These are phyloP conservation scores for Augochlora pura DNA, from an alignment of 1,140 invertebrate species.

Conservation along the genomic window DNA sequence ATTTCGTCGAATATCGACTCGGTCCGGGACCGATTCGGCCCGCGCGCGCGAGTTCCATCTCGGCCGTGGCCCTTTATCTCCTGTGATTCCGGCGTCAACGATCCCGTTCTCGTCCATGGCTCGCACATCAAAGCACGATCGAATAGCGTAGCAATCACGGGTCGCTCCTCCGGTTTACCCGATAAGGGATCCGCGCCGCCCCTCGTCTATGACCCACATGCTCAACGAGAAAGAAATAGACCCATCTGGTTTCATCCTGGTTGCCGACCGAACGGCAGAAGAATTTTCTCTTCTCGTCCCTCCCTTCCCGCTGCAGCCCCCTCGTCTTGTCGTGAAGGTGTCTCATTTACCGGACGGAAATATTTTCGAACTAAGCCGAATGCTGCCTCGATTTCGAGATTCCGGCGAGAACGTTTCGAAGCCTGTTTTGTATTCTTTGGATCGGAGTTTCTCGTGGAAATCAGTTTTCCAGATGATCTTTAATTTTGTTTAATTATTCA, in stretches of 20 bases:
- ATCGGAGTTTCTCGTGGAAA: too few species aligned
- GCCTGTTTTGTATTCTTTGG: too few species aligned
- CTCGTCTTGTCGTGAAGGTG: too few species aligned
- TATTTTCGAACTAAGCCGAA: too few species aligned
- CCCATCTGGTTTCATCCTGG: not conserved
- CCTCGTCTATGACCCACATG: slow-evolving; percentile 35
- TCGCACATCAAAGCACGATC: not conserved
- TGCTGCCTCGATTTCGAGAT: too few species aligned
- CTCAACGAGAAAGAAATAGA: slow-evolving; percentile 31
- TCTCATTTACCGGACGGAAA: not conserved
- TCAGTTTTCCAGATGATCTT: too few species aligned
- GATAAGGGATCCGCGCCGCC: slow-evolving; percentile 17
- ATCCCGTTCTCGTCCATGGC: not conserved
- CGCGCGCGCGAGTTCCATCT: too few species aligned
- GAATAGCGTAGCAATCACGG: slow-evolving; percentile 21
- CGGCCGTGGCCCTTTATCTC: not conserved
- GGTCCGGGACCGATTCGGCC: not conserved
- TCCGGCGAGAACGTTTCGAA: too few species aligned
- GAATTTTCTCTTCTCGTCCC: not conserved
- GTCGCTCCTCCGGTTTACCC: not conserved
- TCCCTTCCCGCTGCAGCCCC: too few species aligned
- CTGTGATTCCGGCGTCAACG: not conserved
- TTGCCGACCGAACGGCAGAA: not conserved
- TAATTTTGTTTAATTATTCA: too few species aligned
- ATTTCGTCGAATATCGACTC: not conserved